phyloP scores from a whole-genome alignment of 23 tunicate genomes.

The Clavelina lepadiformis region DNA sequence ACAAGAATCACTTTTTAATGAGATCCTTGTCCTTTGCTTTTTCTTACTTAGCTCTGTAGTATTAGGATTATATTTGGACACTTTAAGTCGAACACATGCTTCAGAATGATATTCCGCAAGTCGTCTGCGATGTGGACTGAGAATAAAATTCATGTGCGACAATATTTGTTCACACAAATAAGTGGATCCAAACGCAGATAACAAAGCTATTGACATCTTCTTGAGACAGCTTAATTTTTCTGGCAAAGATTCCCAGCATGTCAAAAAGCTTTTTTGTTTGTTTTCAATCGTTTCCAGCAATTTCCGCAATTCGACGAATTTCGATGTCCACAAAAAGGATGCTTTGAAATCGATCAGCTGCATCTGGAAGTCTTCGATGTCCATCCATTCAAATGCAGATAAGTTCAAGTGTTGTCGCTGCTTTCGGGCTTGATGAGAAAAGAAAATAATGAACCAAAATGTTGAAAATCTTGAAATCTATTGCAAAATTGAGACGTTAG shows the following conservation, averaged over 20 bases:
- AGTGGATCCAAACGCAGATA: too few species aligned
- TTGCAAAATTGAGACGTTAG: slow-evolving; percentile 36
- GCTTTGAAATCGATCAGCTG: slow-evolving; percentile 29
- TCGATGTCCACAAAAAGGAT: slow-evolving; percentile 26
- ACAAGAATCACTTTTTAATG: slow-evolving; percentile 5
- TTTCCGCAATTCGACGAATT: slow-evolving; percentile 39
- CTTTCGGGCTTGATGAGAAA: slow-evolving; percentile 33
- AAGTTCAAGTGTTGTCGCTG: slow-evolving; percentile 34
- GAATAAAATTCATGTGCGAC: slow-evolving; percentile 23
- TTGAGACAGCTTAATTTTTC: too few species aligned
- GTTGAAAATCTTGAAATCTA: slow-evolving; percentile 42
- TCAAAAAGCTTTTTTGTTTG: slow-evolving; percentile 17
- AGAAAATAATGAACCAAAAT: slow-evolving; percentile 33
- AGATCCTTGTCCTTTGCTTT: slow-evolving; percentile 29
- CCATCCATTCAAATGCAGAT: slow-evolving; percentile 38
- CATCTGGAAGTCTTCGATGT: slow-evolving; percentile 41
- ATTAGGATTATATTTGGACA: slow-evolving; percentile 17
- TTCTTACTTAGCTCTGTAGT: slow-evolving; percentile 28
- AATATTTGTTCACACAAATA: slow-evolving; percentile 33
- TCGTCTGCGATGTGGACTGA: slow-evolving; percentile 17
- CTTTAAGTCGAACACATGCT: slow-evolving; percentile 30
- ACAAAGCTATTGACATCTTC: too few species aligned
- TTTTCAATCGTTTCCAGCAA: slow-evolving; percentile 32
- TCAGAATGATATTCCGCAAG: slow-evolving; percentile 25
- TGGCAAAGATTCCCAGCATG: too few species aligned